Evolutionary conservation across 2,797 vertebrate species (phyloP).

Genomic region (Huso huso): DNA sequence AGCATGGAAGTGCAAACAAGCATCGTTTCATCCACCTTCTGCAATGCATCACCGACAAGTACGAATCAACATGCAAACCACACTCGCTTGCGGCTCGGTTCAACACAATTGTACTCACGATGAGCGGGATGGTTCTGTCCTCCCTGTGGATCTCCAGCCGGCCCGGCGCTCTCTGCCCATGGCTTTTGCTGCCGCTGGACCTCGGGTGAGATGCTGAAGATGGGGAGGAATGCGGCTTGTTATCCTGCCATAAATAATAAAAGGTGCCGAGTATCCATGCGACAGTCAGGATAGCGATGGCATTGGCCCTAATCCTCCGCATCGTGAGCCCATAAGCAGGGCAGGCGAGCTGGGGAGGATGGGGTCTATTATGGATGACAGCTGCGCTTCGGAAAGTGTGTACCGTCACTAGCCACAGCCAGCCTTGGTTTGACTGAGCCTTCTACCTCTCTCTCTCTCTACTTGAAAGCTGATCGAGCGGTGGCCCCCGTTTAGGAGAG

Average conservation of each 20-base stretch:
- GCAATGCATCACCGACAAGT: slow-evolving; percentile 17
- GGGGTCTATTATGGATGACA: no score
- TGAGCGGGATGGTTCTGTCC: slow-evolving; percentile 79
- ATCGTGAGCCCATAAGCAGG: slow-evolving; percentile 75
- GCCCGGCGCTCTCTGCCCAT: slow-evolving; percentile 56
- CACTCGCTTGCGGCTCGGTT: slow-evolving; percentile 47
- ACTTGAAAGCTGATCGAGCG: no score
- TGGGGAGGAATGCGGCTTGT: slow-evolving; percentile 73
- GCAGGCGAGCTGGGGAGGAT: slow-evolving; percentile 28
- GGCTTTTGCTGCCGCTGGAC: slow-evolving; percentile 39
- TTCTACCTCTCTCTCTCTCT: no score
- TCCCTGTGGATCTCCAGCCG: slow-evolving; percentile 77
- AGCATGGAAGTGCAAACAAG: no score
- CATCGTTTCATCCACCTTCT: background rate
- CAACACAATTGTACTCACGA: slow-evolving; percentile 60
- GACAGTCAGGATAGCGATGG: slow-evolving; percentile 92
- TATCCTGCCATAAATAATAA: slow-evolving; percentile 99
- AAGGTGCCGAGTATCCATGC: slow-evolving; percentile 97
- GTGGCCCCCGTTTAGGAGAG: no score
- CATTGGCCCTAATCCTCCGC: slow-evolving; percentile 96
- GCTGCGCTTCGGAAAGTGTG: no score
- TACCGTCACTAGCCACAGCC: no score
- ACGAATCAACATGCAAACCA: slow-evolving; percentile 53
- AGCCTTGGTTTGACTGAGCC: no score
- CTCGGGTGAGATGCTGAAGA: slow-evolving; percentile 51